A percentile compares a stretch with the other conserved stretches of the same genome.
Evolutionary conservation across 2,888 invertebrate species (phyloP).

Genomic region (Malthinus flaveolus): DNA sequence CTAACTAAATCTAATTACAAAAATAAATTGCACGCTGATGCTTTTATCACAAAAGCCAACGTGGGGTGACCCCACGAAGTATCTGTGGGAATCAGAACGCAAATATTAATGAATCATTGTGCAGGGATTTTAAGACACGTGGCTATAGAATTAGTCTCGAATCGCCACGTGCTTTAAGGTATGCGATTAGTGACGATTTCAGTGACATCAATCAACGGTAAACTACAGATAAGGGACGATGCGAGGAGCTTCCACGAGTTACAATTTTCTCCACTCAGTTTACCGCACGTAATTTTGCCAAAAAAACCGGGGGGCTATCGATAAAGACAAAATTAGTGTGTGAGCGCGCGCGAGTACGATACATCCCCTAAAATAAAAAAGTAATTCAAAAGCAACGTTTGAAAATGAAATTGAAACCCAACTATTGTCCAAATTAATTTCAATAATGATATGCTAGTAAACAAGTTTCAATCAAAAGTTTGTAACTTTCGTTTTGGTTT

Average conservation of each 20-base stretch:
- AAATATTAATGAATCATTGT: slow-evolving; percentile 52
- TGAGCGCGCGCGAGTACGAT: background rate
- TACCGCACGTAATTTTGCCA: slow-evolving; percentile 8
- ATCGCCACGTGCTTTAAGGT: slow-evolving; percentile 50
- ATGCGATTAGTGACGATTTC: slow-evolving; percentile 49
- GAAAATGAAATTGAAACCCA: slow-evolving; percentile 2
- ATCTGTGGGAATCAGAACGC: slow-evolving; percentile 51
- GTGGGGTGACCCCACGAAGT: slow-evolving; percentile 19
- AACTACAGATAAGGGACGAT: slow-evolving; percentile 49
- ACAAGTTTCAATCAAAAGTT: slow-evolving; percentile 8
- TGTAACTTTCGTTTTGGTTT: background rate
- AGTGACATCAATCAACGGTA: slow-evolving; percentile 52
- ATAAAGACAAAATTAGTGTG: background rate
- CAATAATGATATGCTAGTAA: slow-evolving; percentile 6
- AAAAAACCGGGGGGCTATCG: slow-evolving; percentile 3
- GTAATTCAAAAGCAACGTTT: background rate
- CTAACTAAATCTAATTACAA: slow-evolving; percentile 50
- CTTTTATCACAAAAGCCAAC: slow-evolving; percentile 33
- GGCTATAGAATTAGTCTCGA: slow-evolving; percentile 45
- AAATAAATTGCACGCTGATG: slow-evolving; percentile 48
- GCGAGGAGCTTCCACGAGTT: slow-evolving; percentile 20
- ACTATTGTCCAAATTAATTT: slow-evolving; percentile 4
- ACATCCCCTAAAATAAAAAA: slow-evolving; percentile 2
- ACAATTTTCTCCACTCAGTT: slow-evolving; percentile 38
- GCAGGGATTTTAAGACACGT: slow-evolving; percentile 49